These are phyloP conservation scores for Acanthopleura granulata DNA, from an alignment of 2,888 invertebrate species.

Conservation along the genomic window DNA sequence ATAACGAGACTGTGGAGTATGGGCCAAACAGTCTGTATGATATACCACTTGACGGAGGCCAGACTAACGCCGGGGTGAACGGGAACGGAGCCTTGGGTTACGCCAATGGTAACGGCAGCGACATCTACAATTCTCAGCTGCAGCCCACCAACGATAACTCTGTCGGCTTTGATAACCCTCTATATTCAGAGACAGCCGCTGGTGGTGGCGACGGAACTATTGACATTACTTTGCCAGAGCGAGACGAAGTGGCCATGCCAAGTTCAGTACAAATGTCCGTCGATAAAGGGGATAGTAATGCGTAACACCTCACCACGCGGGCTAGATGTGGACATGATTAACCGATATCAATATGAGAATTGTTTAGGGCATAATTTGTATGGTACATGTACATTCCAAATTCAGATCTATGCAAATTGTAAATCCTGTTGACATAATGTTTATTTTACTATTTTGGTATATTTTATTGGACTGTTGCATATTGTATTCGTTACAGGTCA, in stretches of 20 bases:
- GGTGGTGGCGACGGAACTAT: not conserved
- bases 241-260: not conserved
- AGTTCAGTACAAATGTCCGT: too few species aligned
- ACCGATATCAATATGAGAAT: too few species aligned
- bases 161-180: constrained; percentile 10
- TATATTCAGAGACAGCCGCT: constrained; percentile 3
- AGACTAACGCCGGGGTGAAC: not conserved
- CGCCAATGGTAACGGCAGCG: not conserved
- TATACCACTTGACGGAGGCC: not conserved
- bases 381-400: too few species aligned
- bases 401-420: too few species aligned
- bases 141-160: not conserved
- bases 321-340: too few species aligned
- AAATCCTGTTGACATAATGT: too few species aligned
- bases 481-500: too few species aligned
- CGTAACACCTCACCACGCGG: too few species aligned
- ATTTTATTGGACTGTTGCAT: too few species aligned
- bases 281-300: too few species aligned
- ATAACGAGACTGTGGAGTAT: not conserved
- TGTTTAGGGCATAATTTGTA: too few species aligned
- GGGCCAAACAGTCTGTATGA: constrained; percentile 1
- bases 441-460: too few species aligned
- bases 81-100: not conserved
- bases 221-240: constrained; percentile 6
- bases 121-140: not conserved